Evolutionary conservation across 2,888 invertebrate species (phyloP), one percentile per base, ranked within the genome.

Genomic region (Baronia brevicornis): DNA sequence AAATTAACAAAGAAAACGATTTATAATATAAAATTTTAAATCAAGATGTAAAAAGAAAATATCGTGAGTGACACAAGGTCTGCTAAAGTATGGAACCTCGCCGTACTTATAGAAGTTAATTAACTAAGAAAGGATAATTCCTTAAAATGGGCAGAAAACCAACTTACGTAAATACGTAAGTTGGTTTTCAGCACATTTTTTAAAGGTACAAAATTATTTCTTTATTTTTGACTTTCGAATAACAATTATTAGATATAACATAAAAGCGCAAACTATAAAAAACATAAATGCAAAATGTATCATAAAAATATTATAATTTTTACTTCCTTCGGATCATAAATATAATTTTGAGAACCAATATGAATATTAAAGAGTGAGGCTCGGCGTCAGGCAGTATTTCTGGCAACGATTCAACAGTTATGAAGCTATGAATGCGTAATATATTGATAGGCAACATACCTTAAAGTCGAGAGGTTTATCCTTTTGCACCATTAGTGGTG

Each of bases 401-500:
- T 65, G 65, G 65, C 71, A 67, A 45, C 56, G 59, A 53, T 58
- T 66, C 62, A 64, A 57, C 59, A 61, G 55, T 69, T 71, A 71
- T 67, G 62, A 53, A 46, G 49, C 60, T 58, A 66, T 72, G 70
- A 71, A 49, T 51, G 46, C 39, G 40, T 47, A 51, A 48, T 42
- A 30, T 27, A 34, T 7, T 28, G 23, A 19, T 35, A 33, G 22
- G 25, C 39, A 46, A 49, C 58, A 38, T 72, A 80, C 84, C 75
- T 68, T 85, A 64, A 63, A 82, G 64, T 73, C 88, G 66, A 63
- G 75, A 46, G 88, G 63, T 59, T 87, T 85, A 59, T 90, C 90
- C 50, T 88, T 82, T 55, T 90, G 90, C 41, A 88, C 87, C 75
- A 89, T 78, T 50, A 90, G 72, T 66, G 89, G 90, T 32, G 90